These are phyloP conservation scores for Gisinianus flammeolus DNA, from an alignment of 2,888 invertebrate genomes.

Conservation along the genomic window DNA sequence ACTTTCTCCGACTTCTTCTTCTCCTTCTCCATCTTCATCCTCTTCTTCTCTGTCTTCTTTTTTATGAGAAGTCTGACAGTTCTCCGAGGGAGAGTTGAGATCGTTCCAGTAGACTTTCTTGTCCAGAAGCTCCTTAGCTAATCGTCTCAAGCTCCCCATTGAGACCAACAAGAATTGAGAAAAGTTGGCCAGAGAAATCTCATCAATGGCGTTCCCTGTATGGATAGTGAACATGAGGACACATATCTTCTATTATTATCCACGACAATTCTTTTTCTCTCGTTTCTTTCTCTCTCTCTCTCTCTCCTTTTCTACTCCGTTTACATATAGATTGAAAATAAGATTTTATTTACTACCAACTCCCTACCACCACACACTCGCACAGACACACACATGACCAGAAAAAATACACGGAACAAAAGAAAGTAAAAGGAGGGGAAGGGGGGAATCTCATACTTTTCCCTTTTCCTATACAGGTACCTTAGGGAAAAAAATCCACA, in stretches of 20 bases:
- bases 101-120: slow-evolving; percentile 49
- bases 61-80: not conserved
- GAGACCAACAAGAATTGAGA: slow-evolving; percentile 57
- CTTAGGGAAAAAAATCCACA: no score
- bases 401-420: no score
- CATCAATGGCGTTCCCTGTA: slow-evolving; percentile 55
- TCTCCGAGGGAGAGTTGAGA: slow-evolving; percentile 23
- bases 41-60: not conserved
- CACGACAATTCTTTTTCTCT: not conserved
- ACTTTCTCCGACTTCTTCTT: not conserved
- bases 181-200: slow-evolving; percentile 57
- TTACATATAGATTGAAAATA: not conserved
- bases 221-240: not conserved
- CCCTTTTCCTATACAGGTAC: no score
- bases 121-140: slow-evolving; percentile 53
- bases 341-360: not conserved
- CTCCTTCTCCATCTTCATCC: not conserved
- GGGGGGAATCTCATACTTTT: no score
- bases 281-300: no score
- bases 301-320: no score
- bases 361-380: not conserved
- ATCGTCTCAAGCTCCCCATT: slow-evolving; percentile 51
- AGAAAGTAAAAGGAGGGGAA: no score
- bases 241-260: not conserved
- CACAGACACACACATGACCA: no score